Evolutionary conservation across 1,140 invertebrate genomes (phyloP).

Genomic region (Chlorops oryzae): DNA sequence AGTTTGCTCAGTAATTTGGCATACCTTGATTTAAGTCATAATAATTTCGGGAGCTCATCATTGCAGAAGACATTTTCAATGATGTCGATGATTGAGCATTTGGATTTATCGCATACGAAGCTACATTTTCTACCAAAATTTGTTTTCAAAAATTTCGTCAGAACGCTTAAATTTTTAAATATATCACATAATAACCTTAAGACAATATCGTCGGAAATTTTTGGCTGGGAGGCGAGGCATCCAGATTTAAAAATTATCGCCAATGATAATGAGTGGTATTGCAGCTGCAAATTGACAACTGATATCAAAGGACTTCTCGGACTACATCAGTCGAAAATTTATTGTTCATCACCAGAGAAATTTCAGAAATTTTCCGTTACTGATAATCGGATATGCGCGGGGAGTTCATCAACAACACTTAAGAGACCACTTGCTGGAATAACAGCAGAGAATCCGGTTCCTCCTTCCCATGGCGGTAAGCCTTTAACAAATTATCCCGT

Average conservation of each 20-base stretch:
- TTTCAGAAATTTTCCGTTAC: constrained; percentile 15
- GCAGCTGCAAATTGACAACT: constrained; percentile 19
- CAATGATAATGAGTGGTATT: constrained; percentile 24
- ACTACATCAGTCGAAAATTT: constrained; percentile 12
- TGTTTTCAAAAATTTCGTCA: constrained; percentile 26
- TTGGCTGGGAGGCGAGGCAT: constrained; percentile 18
- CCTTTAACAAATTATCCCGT: no score
- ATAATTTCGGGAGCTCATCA: constrained; percentile 21
- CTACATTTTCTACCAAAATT: constrained; percentile 25
- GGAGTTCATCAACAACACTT: no score
- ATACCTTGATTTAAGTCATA: constrained; percentile 27
- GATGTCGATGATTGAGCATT: constrained; percentile 22
- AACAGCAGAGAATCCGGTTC: no score
- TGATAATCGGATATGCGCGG: constrained; percentile 22
- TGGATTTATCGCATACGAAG: constrained; percentile 26
- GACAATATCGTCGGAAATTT: constrained; percentile 20
- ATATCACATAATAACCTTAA: constrained; percentile 27
- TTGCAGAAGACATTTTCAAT: constrained; percentile 19
- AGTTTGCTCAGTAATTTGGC: constrained; percentile 17
- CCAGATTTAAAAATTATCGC: constrained; percentile 17
- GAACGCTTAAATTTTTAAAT: constrained; percentile 21
- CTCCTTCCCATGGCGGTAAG: no score
- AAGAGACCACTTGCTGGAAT: background rate
- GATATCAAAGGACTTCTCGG: constrained; percentile 20
- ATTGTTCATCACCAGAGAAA: constrained; percentile 17